Evolutionary conservation across 2,797 vertebrate genomes (phyloP).

Genomic region (Emys orbicularis): DNA sequence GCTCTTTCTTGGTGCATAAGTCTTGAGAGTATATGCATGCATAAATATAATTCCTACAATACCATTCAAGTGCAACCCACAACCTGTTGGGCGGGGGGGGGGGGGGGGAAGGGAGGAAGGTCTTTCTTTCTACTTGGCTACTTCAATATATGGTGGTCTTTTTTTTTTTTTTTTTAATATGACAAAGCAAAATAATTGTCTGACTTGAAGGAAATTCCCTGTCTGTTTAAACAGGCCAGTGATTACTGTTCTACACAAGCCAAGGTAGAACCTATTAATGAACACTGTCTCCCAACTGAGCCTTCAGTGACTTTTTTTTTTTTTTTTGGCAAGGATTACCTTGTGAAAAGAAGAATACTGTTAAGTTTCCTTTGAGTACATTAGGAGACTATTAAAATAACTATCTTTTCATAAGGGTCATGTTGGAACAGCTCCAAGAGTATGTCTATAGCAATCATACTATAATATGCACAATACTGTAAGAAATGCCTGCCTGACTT

Average conservation of each 20-base stretch:
- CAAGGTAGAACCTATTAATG: constrained; percentile 58
- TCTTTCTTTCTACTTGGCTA: constrained; percentile 30
- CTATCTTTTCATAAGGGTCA: constrained; percentile 53
- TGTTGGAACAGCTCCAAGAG: neutral
- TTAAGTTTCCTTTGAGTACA: constrained; percentile 25
- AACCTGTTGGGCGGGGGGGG: neutral
- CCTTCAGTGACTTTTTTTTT: constrained; percentile 1
- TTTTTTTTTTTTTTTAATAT: constrained; percentile 18
- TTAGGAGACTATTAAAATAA: constrained; percentile 61
- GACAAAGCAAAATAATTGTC: constrained; percentile 54
- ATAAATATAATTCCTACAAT: neutral
- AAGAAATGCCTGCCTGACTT: constrained; percentile 56
- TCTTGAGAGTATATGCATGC: neutral
- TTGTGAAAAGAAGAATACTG: constrained; percentile 23
- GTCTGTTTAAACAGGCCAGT: constrained; percentile 35
- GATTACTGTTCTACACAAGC: constrained; percentile 29
- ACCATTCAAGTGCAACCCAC: neutral
- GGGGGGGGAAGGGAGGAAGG: neutral
- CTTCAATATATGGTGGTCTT: neutral
- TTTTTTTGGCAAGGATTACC: constrained; percentile 23
- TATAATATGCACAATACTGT: constrained; percentile 15
- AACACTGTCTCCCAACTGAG: constrained; percentile 30
- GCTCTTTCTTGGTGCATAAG: neutral
- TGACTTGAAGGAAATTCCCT: constrained; percentile 50
- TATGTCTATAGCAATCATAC: constrained; percentile 16